Conservation (phyloP, 92 coral and sea anemone species). For the Parazoanthus darwini region DNA sequence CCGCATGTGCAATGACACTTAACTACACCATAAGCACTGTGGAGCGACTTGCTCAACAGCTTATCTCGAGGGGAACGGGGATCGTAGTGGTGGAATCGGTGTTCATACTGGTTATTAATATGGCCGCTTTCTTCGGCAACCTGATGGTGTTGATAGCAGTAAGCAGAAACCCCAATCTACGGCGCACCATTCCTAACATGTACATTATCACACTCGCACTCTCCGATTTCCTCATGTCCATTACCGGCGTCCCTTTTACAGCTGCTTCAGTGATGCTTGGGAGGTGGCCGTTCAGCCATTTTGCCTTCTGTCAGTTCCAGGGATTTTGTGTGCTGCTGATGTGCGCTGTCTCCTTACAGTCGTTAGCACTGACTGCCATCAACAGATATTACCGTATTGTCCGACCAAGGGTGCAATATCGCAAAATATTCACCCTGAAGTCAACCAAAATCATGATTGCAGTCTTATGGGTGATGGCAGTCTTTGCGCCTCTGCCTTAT, state of each 20-base stretch:
- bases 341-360: constrained; percentile 64
- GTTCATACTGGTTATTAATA: neutral
- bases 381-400: constrained; percentile 66
- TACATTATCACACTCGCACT: constrained; percentile 69
- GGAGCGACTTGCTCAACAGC: neutral
- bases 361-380: constrained; percentile 67
- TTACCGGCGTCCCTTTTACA: constrained; percentile 60
- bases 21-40: neutral
- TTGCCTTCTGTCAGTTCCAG: constrained; percentile 60
- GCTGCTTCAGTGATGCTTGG: constrained; percentile 51
- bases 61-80: neutral
- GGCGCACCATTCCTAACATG: constrained; percentile 61
- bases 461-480: constrained; percentile 60
- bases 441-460: constrained; percentile 55
- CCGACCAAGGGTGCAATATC: constrained; percentile 56
- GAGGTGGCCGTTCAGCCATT: constrained; percentile 53
- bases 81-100: neutral
- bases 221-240: constrained; percentile 70
- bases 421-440: constrained; percentile 53
- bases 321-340: constrained; percentile 65
- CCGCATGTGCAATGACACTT: neutral
- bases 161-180: constrained; percentile 53
- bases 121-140: constrained; percentile 12
- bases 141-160: neutral
- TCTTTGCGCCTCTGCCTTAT: constrained; percentile 71